A percentile compares a stretch with the other conserved stretches of the same genome.
Evolutionary conservation across 35 echinoderm and acorn worm species (phyloP).

Genomic region (Apostichopus japonicus): DNA sequence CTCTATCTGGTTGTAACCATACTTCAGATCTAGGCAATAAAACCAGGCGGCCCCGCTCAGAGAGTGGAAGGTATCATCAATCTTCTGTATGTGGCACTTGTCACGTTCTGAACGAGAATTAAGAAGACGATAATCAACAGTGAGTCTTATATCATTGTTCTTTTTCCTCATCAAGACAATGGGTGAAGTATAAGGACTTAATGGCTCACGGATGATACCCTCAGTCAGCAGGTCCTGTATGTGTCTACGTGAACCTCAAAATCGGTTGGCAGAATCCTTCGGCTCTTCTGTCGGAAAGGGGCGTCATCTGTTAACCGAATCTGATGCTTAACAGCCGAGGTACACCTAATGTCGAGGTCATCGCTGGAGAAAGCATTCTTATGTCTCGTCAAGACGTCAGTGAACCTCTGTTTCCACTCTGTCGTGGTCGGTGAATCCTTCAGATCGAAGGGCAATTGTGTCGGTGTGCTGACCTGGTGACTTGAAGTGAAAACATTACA

Average conservation of each 20-base stretch:
- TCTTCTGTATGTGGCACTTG: conserved; percentile 69
- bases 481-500: too few species aligned
- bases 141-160: conserved; percentile 58
- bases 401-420: too few species aligned
- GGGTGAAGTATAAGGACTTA: conserved; percentile 53
- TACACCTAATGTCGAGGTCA: too few species aligned
- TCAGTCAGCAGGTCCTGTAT: conserved; percentile 60
- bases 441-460: too few species aligned
- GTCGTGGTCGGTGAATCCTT: too few species aligned
- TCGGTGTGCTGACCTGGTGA: too few species aligned
- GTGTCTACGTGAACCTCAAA: conserved; percentile 44
- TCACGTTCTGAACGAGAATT: conserved; percentile 70
- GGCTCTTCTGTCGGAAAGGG: conserved; percentile 55
- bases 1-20: conserved; percentile 83
- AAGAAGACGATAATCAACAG: conserved; percentile 58
- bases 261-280: conserved; percentile 56
- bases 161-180: conserved; percentile 50
- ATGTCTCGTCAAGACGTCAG: conserved; percentile 36
- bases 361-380: neutral
- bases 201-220: conserved; percentile 66
- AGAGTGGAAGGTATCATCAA: conserved; percentile 71
- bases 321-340: too few species aligned
- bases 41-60: conserved; percentile 60
- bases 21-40: conserved; percentile 70
- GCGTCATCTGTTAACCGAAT: too few species aligned